Conservation (phyloP, 2,113 vertebrate genomes). For the Plecturocebus donacophilus region DNA sequence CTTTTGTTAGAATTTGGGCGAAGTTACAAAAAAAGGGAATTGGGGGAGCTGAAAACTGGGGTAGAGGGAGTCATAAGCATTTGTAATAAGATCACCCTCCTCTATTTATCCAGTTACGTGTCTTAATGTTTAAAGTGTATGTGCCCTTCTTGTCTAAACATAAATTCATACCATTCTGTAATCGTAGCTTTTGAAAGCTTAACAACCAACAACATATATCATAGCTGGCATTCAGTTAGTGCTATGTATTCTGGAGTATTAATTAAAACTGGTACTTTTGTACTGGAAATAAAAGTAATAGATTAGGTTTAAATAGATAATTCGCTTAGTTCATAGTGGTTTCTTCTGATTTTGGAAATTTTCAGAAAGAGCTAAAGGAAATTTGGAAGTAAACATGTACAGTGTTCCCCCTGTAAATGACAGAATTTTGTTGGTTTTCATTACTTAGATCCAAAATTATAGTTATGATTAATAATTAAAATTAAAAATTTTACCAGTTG, state of each 20-base stretch:
- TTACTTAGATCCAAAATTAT: constrained; percentile 64
- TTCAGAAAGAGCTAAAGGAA: constrained; percentile 35
- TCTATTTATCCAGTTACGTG: background rate
- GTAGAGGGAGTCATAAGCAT: background rate
- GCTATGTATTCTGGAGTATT: background rate
- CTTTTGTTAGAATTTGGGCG: background rate
- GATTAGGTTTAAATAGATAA: constrained; percentile 44
- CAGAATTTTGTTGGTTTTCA: constrained; percentile 57
- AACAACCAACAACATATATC: constrained; percentile 34
- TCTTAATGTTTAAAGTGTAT: constrained; percentile 50
- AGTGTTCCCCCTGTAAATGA: background rate
- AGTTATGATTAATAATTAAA: constrained; percentile 78
- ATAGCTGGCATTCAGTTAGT: background rate
- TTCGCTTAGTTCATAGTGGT: constrained; percentile 40
- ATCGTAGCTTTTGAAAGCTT: constrained; percentile 20
- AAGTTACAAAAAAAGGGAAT: background rate
- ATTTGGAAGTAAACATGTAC: constrained; percentile 17
- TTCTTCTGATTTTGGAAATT: constrained; percentile 55
- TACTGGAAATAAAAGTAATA: constrained; percentile 51
- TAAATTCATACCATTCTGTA: constrained; percentile 38
- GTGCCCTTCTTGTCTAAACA: constrained; percentile 39
- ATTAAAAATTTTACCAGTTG: constrained; percentile 77
- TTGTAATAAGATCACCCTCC: background rate
- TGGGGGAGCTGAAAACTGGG: background rate
- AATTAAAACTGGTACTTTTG: constrained; percentile 48